Conservation (phyloP, 2,797 vertebrate genomes). For the Urophycis tenuis region DNA sequence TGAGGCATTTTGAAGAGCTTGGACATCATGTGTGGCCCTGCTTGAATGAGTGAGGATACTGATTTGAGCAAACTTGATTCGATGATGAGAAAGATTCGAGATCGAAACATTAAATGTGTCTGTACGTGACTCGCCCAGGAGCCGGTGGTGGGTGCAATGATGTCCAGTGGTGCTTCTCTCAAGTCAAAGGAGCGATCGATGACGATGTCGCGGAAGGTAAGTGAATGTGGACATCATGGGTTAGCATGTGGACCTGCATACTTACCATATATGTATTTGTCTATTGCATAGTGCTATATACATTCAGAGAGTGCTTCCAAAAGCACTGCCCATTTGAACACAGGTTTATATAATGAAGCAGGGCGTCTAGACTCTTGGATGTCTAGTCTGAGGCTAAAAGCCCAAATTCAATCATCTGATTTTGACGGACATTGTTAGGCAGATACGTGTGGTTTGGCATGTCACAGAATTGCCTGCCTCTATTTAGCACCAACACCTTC, state of each 20-base stretch:
- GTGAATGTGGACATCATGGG: constrained; percentile 29
- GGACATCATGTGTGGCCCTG: background rate
- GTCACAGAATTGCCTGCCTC: background rate
- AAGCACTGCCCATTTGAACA: background rate
- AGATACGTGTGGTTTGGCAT: background rate
- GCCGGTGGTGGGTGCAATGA: constrained; percentile 83
- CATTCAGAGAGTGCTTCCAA: background rate
- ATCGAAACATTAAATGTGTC: constrained; percentile 5
- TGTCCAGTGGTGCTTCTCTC: constrained; percentile 97
- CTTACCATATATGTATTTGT: background rate
- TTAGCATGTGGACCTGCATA: background rate
- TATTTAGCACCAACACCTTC: background rate
- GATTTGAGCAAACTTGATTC: constrained; percentile 30
- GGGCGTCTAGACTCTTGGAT: background rate
- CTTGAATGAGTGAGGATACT: background rate
- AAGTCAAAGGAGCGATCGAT: constrained; percentile 95
- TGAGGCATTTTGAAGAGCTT: background rate
- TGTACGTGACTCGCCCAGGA: constrained; percentile 60
- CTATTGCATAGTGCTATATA: background rate
- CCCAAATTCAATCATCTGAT: background rate
- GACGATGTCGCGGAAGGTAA: constrained; percentile 95
- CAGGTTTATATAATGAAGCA: background rate
- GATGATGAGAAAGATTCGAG: too few species aligned
- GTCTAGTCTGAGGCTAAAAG: background rate
- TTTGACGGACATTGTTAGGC: background rate